These are phyloP conservation scores for Myxocyprinus asiaticus DNA, from an alignment of 2,113 vertebrate genomes.

Conservation along the genomic window DNA sequence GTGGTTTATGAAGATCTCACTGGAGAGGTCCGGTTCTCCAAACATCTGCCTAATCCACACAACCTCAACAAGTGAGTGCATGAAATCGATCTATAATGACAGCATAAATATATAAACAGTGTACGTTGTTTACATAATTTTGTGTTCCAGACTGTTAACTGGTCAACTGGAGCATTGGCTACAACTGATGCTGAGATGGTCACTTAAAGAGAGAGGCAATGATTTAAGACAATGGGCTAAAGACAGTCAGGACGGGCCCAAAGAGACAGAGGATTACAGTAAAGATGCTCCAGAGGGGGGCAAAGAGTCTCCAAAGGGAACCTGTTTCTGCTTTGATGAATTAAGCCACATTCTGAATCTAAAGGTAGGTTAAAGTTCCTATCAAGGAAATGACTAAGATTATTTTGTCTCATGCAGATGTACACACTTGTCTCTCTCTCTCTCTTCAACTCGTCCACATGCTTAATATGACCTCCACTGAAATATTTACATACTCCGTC, in stretches of 20 bases:
- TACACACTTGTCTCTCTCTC: neutral
- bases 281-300: conserved; percentile 76
- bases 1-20: conserved; percentile 89
- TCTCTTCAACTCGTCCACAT: conserved; percentile 85
- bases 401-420: neutral
- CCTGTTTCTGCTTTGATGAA: conserved; percentile 87
- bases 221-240: conserved; percentile 65
- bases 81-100: too few relatives aligned
- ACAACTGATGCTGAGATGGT: conserved; percentile 93
- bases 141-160: conserved; percentile 76
- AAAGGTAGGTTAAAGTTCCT: conserved; percentile 75
- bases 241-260: neutral
- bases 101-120: too few relatives aligned
- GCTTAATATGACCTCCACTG: conserved; percentile 93
- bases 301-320: conserved; percentile 75
- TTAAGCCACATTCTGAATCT: conserved; percentile 88
- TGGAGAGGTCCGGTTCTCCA: conserved; percentile 85
- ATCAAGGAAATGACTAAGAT: too few relatives aligned
- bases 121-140: too few relatives aligned
- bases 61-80: conserved; percentile 87
- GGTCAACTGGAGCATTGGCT: conserved; percentile 88
- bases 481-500: conserved; percentile 85
- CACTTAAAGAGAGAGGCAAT: conserved; percentile 87
- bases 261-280: conserved; percentile 21
- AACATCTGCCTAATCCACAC: conserved; percentile 87